Base-by-base conservation (phyloP, 2,113 vertebrate genomes). In the Sturnira hondurensis region DNA sequence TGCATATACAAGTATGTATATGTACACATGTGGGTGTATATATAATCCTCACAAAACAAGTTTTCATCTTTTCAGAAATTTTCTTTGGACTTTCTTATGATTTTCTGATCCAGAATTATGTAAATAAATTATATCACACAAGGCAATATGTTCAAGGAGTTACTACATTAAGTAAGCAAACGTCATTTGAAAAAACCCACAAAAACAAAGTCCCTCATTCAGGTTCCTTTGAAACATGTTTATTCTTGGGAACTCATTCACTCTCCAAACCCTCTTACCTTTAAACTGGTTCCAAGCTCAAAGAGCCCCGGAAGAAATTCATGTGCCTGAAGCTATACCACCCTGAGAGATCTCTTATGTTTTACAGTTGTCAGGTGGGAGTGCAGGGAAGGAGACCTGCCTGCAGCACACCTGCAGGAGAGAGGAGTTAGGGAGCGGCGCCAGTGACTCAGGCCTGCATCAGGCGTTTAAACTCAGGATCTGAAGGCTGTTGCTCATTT, bases 251-350 rank as follows among this genome's bases (percentile, higher is more conserved):
- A 97, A 93, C 87, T 97, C 65, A n/a, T 63, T 94, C 82, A 89
- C 94, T 97, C 86, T 94, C 96, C 94, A 97, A 96, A 95, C 65
- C 80, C 81, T 70, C 91, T 94, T 98, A 97, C 95, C 93, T 96
- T 98, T 98, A 96, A 97, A 97, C 95, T 96, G 89, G 54, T 95
- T 98, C 96, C 97, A 98, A 98, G 83, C 89, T 95, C 93, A 86
- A 95, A 89, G 96, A 88, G 76, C 85, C 95, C 96, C 73, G 80
- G 95, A 98, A 97, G 91, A 86, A 97, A 97, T 96, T 90, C 94
- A 36, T 94, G 24, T 12, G 96, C 97, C 96, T 86, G 33, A 45
- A 97, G 97, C 96, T 68, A 97, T 97, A 97, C 97, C 97, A 97
- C 97, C 97, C 94, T 84, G 97, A 52, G 80, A 91, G 78, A 76